phyloP scores from a whole-genome alignment of 30 jellyfish, hydroid and myxozoan species.

The Pseudorhiza aurosa region DNA sequence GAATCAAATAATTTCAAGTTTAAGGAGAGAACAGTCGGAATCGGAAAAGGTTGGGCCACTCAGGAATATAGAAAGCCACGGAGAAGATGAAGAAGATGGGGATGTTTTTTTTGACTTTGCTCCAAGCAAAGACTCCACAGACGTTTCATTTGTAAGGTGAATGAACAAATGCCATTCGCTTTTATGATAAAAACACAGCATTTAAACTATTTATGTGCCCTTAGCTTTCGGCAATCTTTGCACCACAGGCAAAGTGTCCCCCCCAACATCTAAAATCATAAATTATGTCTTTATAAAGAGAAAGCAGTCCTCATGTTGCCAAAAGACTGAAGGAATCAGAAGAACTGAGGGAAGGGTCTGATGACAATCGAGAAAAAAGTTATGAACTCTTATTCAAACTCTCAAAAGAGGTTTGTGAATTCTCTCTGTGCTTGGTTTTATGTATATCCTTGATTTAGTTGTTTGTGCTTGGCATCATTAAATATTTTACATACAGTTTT shows the following conservation, averaged over 20 bases:
- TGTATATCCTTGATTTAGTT: too few relatives aligned
- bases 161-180: too few relatives aligned
- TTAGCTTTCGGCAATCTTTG: too few relatives aligned
- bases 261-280: too few relatives aligned
- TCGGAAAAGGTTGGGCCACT: background rate
- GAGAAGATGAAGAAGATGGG: conserved; percentile 65
- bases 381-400: conserved; percentile 46
- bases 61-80: background rate
- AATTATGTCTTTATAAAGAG: too few relatives aligned
- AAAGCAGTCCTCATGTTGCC: too few relatives aligned
- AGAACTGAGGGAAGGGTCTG: conserved; percentile 53
- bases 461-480: too few relatives aligned
- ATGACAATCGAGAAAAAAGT: conserved; percentile 55
- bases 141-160: background rate
- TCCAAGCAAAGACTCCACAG: background rate
- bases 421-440: too few relatives aligned
- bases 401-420: conserved; percentile 71
- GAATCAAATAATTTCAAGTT: conserved; percentile 49
- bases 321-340: conserved; percentile 39
- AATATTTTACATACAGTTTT: too few relatives aligned
- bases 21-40: background rate
- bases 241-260: too few relatives aligned
- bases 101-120: conserved; percentile 73
- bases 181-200: too few relatives aligned
- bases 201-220: too few relatives aligned